Conservation (phyloP, 1,140 invertebrate genomes). For the Chrysomallon squamiferum region DNA sequence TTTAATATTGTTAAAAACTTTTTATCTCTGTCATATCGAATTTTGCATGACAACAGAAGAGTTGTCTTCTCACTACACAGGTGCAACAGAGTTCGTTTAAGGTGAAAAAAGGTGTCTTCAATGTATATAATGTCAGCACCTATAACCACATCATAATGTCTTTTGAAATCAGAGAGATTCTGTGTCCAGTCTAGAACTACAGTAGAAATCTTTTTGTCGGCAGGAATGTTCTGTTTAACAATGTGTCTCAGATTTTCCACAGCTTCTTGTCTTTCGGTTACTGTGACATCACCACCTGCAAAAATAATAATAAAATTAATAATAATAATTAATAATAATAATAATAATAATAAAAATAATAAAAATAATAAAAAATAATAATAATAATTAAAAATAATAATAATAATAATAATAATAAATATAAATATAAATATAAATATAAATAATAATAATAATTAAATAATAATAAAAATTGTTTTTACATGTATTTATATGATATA, state of each 20-base stretch:
- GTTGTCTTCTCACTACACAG: slow-evolving; percentile 31
- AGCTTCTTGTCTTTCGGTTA: slow-evolving; percentile 52
- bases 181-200: slow-evolving; percentile 52
- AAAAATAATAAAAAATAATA: no score
- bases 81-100: slow-evolving; percentile 49
- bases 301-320: slow-evolving; percentile 4
- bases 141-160: slow-evolving; percentile 54
- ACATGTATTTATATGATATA: no score
- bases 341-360: no score
- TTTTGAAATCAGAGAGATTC: slow-evolving; percentile 22
- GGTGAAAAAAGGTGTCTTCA: slow-evolving; percentile 54
- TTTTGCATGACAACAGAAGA: slow-evolving; percentile 54
- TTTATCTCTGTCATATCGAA: slow-evolving; percentile 56
- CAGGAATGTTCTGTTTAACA: slow-evolving; percentile 36
- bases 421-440: no score
- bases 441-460: no score
- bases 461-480: no score
- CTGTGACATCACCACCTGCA: slow-evolving; percentile 47
- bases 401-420: no score
- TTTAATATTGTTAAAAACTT: slow-evolving; percentile 48
- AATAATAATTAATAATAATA: no score
- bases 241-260: slow-evolving; percentile 35
- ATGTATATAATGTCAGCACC: slow-evolving; percentile 62
- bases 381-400: no score
- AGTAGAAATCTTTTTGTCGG: slow-evolving; percentile 21